Percentiles rank a stretch among this genome's conserved stretches.
Evolutionary conservation across 2,113 vertebrate species (phyloP).

Genomic region (Spheniscus mendiculus): DNA sequence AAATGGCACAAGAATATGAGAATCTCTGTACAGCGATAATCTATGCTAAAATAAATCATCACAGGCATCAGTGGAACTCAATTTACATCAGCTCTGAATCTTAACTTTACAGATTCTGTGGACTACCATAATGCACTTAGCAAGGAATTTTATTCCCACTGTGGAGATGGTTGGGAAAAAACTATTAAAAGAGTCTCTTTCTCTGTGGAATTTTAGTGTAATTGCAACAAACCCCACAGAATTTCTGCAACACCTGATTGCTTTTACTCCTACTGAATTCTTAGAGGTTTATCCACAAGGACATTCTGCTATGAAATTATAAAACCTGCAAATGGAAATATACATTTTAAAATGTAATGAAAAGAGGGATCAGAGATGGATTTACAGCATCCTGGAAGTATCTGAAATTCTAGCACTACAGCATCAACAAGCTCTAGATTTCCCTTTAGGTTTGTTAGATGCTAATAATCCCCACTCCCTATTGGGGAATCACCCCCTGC

Average conservation of each 20-base stretch:
- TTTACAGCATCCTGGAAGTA: background rate
- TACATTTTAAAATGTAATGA: background rate
- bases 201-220: background rate
- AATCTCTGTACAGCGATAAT: background rate
- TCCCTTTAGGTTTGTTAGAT: background rate
- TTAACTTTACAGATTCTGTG: background rate
- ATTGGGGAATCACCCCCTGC: background rate
- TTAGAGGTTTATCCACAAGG: background rate
- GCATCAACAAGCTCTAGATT: background rate
- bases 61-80: background rate
- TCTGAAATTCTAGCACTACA: background rate
- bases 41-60: conserved; percentile 14
- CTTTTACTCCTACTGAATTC: background rate
- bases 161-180: background rate
- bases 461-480: background rate
- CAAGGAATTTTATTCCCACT: background rate
- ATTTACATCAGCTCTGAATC: background rate
- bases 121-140: background rate
- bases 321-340: background rate
- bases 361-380: background rate
- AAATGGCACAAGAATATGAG: background rate
- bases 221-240: background rate
- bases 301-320: background rate
- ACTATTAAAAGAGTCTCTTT: background rate
- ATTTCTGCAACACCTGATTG: background rate